Evolutionary conservation across 2,888 invertebrate species (phyloP).

Genomic region (Pseudoips prasinana): DNA sequence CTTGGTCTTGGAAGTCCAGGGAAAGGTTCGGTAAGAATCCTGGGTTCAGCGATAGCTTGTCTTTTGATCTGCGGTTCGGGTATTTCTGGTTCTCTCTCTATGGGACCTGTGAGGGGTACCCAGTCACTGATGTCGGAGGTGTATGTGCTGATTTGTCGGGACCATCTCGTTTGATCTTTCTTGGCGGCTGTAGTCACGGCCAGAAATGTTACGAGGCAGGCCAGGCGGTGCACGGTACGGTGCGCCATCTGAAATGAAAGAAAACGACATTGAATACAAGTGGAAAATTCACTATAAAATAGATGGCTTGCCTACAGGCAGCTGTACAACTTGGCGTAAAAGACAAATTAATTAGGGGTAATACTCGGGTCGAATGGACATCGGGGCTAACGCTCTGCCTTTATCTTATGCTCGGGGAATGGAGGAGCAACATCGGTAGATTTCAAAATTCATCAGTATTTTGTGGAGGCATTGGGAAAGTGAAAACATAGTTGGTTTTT

Average conservation of each 20-base stretch:
- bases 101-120: slow-evolving; percentile 64
- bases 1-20: slow-evolving; percentile 53
- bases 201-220: slow-evolving; percentile 50
- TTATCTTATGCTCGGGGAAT: no score
- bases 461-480: no score
- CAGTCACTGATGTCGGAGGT: slow-evolving; percentile 73
- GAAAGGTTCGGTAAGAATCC: slow-evolving; percentile 69
- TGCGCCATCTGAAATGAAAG: slow-evolving; percentile 65
- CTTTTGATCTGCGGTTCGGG: slow-evolving; percentile 54
- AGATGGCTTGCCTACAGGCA: no score
- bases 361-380: no score
- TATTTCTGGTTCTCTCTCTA: slow-evolving; percentile 45
- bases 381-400: no score
- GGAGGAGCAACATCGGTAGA: no score
- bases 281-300: no score
- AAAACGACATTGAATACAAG: no score
- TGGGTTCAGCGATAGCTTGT: slow-evolving; percentile 72
- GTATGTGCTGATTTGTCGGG: slow-evolving; percentile 73
- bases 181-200: slow-evolving; percentile 45
- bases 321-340: no score
- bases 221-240: slow-evolving; percentile 46
- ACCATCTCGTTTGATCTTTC: slow-evolving; percentile 67
- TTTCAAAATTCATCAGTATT: no score
- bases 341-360: no score
- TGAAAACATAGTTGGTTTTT: no score